These are phyloP conservation scores for Poeciliopsis turneri DNA, from an alignment of 2,797 vertebrate genomes.

Conservation along the genomic window DNA sequence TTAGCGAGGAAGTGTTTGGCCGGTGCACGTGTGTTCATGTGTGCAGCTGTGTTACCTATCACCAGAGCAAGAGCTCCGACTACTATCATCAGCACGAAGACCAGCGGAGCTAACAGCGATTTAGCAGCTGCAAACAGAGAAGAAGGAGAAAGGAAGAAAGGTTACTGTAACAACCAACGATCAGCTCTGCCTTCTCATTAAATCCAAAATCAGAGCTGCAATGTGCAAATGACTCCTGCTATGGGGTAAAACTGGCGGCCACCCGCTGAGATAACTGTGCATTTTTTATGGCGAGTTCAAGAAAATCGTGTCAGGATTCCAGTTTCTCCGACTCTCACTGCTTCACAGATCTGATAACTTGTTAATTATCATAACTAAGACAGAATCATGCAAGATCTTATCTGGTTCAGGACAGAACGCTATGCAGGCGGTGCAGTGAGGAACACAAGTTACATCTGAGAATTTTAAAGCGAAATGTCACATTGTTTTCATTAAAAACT, in stretches of 20 bases:
- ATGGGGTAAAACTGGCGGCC: conserved; percentile 49
- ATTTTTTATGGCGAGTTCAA: conserved; percentile 23
- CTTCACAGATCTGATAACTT: conserved; percentile 10
- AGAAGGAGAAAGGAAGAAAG: background rate
- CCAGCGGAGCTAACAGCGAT: conserved; percentile 90
- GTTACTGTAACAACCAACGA: conserved; percentile 8
- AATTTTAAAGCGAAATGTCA: background rate
- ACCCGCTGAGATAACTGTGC: conserved; percentile 36
- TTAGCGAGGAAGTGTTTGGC: conserved; percentile 18
- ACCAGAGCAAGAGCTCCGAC: conserved; percentile 93
- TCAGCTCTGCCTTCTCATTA: conserved; percentile 25
- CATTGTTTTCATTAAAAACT: background rate
- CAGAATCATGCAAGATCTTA: background rate
- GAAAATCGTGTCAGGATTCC: conserved; percentile 27
- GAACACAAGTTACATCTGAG: background rate
- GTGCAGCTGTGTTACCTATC: conserved; percentile 85
- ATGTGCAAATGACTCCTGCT: conserved; percentile 33
- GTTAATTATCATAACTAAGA: conserved; percentile 32
- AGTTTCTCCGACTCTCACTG: conserved; percentile 21
- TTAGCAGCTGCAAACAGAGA: conserved; percentile 87
- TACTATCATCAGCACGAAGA: conserved; percentile 91
- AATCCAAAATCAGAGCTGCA: conserved; percentile 30
- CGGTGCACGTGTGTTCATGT: conserved; percentile 24
- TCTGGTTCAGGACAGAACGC: background rate
- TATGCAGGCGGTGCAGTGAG: background rate